These are phyloP conservation scores for Ctenicera cuprea DNA, from an alignment of 2,888 invertebrate genomes.

Conservation along the genomic window DNA sequence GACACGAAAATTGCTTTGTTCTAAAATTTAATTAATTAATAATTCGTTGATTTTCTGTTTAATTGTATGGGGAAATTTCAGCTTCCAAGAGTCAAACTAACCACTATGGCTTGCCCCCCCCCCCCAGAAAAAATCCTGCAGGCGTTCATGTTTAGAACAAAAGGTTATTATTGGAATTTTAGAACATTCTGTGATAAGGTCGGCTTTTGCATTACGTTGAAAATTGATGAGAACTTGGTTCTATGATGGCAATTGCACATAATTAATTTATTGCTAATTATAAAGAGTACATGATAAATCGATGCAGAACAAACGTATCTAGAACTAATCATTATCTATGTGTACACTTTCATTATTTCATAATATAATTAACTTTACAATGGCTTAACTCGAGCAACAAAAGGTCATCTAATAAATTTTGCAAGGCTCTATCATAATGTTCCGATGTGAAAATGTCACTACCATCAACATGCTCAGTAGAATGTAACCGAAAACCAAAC, in stretches of 20 bases:
- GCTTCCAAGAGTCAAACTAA: too few relatives aligned
- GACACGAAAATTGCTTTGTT: too few relatives aligned
- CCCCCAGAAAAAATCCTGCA: too few relatives aligned
- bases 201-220: not conserved
- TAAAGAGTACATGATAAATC: not conserved
- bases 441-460: conserved; percentile 10
- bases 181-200: not conserved
- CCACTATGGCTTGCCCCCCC: too few relatives aligned
- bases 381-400: conserved; percentile 14
- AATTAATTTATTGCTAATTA: conserved; percentile 15
- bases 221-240: not conserved
- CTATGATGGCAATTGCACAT: not conserved
- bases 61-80: too few relatives aligned
- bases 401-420: conserved; percentile 21
- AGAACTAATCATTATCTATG: conserved; percentile 10
- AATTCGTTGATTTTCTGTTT: too few relatives aligned
- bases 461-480: not conserved
- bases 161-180: too few relatives aligned
- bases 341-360: conserved; percentile 13
- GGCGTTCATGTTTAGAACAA: too few relatives aligned
- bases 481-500: not conserved
- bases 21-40: too few relatives aligned
- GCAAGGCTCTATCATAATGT: conserved; percentile 1
- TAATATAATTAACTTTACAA: conserved; percentile 18
- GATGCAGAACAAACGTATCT: not conserved